phyloP scores from a whole-genome alignment of 1,140 invertebrate species.

The Brachionus manjavacas region DNA sequence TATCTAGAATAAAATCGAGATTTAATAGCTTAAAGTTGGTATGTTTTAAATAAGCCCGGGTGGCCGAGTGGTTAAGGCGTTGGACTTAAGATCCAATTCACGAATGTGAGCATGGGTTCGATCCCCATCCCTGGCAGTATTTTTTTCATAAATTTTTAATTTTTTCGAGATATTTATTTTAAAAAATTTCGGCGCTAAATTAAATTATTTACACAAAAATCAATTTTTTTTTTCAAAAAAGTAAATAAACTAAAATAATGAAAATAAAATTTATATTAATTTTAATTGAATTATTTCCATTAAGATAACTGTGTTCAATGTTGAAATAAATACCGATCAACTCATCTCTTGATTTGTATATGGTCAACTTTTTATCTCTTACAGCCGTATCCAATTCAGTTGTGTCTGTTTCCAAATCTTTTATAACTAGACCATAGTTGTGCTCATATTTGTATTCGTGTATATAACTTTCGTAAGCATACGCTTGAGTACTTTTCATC shows the following conservation, averaged over 20 bases:
- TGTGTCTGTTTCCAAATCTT: slow-evolving; percentile 7
- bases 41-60: not conserved
- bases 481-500: not conserved
- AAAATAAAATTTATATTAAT: not conserved
- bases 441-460: slow-evolving; percentile 18
- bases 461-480: slow-evolving; percentile 8
- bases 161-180: not conserved
- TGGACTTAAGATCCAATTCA: slow-evolving; percentile 32
- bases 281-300: not conserved
- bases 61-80: slow-evolving; percentile 29
- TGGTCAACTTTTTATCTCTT: not conserved
- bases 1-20: too few species aligned
- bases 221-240: not conserved
- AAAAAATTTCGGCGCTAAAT: not conserved
- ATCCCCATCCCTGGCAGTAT: slow-evolving; percentile 18
- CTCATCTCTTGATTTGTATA: not conserved
- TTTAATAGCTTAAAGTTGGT: too few species aligned
- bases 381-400: not conserved
- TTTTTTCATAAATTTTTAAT: not conserved
- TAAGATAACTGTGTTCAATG: not conserved
- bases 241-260: not conserved
- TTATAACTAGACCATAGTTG: not conserved
- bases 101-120: slow-evolving; percentile 5
- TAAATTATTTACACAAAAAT: not conserved
- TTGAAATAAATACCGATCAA: not conserved